Percentiles rank a stretch among this genome's conserved stretches.
phyloP scores from a whole-genome alignment of 2,113 vertebrate species.

The Catharus fuscescens region DNA sequence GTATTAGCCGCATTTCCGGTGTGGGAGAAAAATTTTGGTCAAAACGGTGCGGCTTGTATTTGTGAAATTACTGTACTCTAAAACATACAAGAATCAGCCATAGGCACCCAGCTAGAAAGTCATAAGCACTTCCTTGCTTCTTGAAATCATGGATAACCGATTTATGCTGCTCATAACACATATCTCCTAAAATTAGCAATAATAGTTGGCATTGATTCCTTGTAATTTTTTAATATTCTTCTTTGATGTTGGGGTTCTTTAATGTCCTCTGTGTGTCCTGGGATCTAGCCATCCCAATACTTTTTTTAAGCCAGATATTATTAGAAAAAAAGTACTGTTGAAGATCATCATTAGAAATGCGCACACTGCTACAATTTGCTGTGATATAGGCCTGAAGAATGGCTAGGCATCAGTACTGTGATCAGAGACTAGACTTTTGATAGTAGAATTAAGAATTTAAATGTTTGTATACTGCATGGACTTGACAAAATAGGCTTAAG shows the following conservation, averaged over 20 bases:
- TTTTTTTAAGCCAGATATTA: not conserved
- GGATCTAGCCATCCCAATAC: not conserved
- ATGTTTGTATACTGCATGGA: not conserved
- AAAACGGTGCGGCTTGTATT: too few species aligned
- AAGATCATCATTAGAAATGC: not conserved
- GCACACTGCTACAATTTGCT: not conserved
- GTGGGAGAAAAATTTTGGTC: too few species aligned
- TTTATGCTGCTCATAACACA: fast-evolving
- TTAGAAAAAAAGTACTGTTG: not conserved
- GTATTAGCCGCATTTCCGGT: too few species aligned
- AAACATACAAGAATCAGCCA: not conserved
- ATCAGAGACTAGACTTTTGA: not conserved
- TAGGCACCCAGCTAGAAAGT: not conserved
- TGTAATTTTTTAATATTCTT: not conserved
- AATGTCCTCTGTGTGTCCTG: not conserved
- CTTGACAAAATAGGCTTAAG: not conserved
- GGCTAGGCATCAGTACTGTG: not conserved
- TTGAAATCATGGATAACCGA: not conserved
- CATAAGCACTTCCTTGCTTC: not conserved
- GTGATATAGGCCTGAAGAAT: not conserved
- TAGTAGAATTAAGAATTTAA: not conserved
- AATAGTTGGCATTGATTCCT: not conserved
- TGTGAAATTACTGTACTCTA: not conserved
- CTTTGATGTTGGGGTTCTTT: not conserved
- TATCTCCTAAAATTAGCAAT: not conserved